Percentiles rank a stretch among this genome's conserved stretches.
These are phyloP conservation scores for Crocidura indochinensis DNA, from an alignment of 2,797 vertebrate genomes.

Conservation along the genomic window DNA sequence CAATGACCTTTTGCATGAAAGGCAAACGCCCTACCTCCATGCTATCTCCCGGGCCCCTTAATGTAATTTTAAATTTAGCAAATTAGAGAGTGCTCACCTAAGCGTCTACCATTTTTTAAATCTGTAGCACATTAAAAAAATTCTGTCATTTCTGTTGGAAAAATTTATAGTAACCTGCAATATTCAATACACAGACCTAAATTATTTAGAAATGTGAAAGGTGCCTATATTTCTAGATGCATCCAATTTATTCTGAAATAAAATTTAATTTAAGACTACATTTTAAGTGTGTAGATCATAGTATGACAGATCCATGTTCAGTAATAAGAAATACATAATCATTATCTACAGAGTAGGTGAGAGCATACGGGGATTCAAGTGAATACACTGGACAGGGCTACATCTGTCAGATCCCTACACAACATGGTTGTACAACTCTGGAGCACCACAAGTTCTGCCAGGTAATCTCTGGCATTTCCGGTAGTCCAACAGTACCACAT, in stretches of 20 bases:
- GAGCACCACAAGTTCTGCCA: no score
- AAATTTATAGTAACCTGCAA: conserved; percentile 17
- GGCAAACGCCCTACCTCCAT: no score
- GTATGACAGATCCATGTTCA: not conserved
- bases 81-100: not conserved
- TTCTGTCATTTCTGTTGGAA: not conserved
- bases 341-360: not conserved
- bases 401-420: no score
- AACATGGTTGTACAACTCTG: no score
- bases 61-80: conserved; percentile 55
- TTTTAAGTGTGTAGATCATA: conserved; percentile 3
- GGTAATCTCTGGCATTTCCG: no score
- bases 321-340: not conserved
- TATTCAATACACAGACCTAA: not conserved
- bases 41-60: no score
- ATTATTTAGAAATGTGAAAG: not conserved
- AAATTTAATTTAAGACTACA: not conserved
- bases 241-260: conserved; percentile 22
- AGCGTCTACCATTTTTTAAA: conserved; percentile 45
- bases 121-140: conserved; percentile 8
- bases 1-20: no score
- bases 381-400: no score
- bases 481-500: no score
- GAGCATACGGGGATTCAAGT: no score
- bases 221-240: not conserved